These are phyloP conservation scores for Brachymystax lenok DNA, from an alignment of 2,797 vertebrate genomes.

Conservation along the genomic window DNA sequence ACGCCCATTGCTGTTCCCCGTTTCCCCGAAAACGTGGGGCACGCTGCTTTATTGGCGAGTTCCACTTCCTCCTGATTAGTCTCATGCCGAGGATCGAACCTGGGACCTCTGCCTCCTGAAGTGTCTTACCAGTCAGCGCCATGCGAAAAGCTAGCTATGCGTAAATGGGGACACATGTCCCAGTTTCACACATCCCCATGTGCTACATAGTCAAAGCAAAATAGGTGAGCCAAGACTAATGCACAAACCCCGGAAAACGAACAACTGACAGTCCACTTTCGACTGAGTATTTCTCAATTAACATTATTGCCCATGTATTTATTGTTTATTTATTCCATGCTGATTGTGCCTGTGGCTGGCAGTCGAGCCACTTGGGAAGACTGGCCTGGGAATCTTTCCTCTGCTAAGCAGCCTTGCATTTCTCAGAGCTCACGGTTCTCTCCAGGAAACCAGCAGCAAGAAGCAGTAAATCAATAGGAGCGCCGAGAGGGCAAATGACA, in stretches of 20 bases:
- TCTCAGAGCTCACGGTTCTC: slow-evolving; percentile 65
- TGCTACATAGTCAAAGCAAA: not conserved
- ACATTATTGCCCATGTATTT: slow-evolving; percentile 39
- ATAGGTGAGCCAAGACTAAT: not conserved
- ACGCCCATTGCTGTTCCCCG: no score
- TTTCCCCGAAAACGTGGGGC: no score
- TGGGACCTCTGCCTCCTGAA: no score
- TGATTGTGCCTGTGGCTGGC: slow-evolving; percentile 44
- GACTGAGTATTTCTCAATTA: slow-evolving; percentile 40
- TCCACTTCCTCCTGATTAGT: no score
- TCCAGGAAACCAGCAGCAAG: slow-evolving; percentile 73
- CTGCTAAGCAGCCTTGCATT: slow-evolving; percentile 65
- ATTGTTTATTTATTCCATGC: slow-evolving; percentile 53
- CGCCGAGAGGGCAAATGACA: slow-evolving; percentile 79
- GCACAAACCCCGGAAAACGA: slow-evolving; percentile 9
- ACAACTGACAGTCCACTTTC: slow-evolving; percentile 18
- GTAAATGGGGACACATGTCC: no score
- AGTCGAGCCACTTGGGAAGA: slow-evolving; percentile 58
- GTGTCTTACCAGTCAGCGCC: no score
- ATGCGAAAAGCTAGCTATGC: no score
- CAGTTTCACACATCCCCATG: no score
- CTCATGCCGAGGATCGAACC: no score
- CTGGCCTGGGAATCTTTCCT: slow-evolving; percentile 62
- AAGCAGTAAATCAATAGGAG: slow-evolving; percentile 82
- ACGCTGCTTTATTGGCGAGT: no score